Evolutionary conservation across 1,140 invertebrate genomes (phyloP).

Genomic region (Drosophila lacteicornis): DNA sequence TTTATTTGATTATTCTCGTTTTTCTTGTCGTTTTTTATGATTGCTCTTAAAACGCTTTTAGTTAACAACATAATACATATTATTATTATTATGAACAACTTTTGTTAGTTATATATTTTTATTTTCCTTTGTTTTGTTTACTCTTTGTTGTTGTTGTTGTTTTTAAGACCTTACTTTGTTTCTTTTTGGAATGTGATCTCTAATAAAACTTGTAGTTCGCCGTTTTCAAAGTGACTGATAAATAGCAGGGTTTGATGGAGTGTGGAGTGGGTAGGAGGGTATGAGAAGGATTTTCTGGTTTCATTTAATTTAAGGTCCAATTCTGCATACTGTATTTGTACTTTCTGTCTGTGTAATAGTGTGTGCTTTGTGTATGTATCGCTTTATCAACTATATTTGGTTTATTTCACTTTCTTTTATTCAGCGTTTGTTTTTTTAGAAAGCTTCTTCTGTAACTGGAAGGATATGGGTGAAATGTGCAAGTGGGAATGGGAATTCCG

Average conservation of each 20-base stretch:
- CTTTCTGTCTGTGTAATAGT: conserved; percentile 55
- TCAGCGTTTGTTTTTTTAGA: conserved; percentile 14
- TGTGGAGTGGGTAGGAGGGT: conserved; percentile 18
- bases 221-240: conserved; percentile 43
- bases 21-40: conserved; percentile 42
- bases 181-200: conserved; percentile 81
- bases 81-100: conserved; percentile 37
- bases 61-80: conserved; percentile 42
- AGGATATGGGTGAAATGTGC: conserved; percentile 32
- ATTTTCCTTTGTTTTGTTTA: conserved; percentile 29
- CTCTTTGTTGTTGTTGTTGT: conserved; percentile 48
- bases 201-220: conserved; percentile 68
- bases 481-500: conserved; percentile 36
- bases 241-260: conserved; percentile 18
- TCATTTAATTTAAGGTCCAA: conserved; percentile 34
- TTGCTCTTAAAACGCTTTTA: conserved; percentile 36
- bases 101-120: conserved; percentile 45
- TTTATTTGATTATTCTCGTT: conserved; percentile 58
- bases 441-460: conserved; percentile 10
- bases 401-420: conserved; percentile 59
- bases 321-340: conserved; percentile 75
- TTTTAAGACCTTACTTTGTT: conserved; percentile 81
- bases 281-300: conserved; percentile 21
- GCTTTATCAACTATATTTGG: conserved; percentile 79
- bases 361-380: conserved; percentile 13